Evolutionary conservation across 2,888 invertebrate genomes (phyloP), one percentile per base, ranked within the genome.

Genomic region (Noctua janthe): DNA sequence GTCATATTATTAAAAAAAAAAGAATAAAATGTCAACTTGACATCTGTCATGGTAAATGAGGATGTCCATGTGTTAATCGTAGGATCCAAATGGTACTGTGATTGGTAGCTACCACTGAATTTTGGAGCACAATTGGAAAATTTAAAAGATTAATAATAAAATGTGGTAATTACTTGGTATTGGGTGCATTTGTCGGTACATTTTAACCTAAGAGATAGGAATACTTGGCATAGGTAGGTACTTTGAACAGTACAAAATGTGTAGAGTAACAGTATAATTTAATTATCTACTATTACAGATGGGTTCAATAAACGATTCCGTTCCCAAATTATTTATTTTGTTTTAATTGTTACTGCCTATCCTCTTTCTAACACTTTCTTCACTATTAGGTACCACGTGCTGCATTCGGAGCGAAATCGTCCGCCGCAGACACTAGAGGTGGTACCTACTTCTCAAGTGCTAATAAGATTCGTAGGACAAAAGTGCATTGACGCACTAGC

Each of bases 251-350:
- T 97, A 97, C 97, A 97, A 96, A 95, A 94, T 92, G 92, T 95
- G 96, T 97, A 97, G 96, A 94, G 90, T 96, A 94, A 94, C 94
- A 93, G 92, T 96, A 96, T 96, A 94, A 96, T 96, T 95, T 96
- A 96, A 96, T 95, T 95, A 95, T 95, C 94, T 96, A 95, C 94
- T 96, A 96, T 95, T 94, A 96, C 96, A 95, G 93, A 95, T 96
- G 96, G 96, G 96, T 96, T 96, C 94, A 97, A 96, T 97, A 97
- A 97, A 97, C 94, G 95, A 96, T 97, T 96, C 96, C 96, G 96
- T 96, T 96, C 97, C 97, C 96, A 94, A 96, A 92, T 93, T 92
- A 90, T 71, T 91, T 78, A 49, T 88, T 81, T 93, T 91, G 94
- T 95, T 96, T 96, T 82, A 92, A 74, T 94, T 95, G 89, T 39